Conservation (phyloP, 2,797 vertebrate species). For the Enteromius thamalakanensis region DNA sequence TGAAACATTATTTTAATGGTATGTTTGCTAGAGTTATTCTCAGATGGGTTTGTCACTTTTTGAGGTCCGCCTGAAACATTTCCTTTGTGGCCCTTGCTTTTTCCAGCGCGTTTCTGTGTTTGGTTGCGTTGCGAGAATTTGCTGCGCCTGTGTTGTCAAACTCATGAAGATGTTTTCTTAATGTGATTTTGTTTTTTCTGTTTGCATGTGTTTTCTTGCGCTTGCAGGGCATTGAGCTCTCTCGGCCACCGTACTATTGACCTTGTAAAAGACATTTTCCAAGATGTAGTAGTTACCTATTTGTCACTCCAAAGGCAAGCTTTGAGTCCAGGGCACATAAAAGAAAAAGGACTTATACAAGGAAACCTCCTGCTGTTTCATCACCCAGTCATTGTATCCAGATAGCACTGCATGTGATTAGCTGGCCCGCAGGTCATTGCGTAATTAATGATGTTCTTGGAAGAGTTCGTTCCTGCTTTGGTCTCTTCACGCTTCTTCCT, state of each 20-base stretch:
- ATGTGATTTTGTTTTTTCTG: no score
- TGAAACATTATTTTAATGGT: no score
- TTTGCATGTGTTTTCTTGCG: no score
- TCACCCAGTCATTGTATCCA: slow-evolving; percentile 45
- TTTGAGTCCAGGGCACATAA: slow-evolving; percentile 39
- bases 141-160: no score
- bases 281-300: neutral
- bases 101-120: no score
- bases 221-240: no score
- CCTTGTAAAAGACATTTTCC: neutral
- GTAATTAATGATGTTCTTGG: slow-evolving; percentile 53
- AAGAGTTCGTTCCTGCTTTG: slow-evolving; percentile 39
- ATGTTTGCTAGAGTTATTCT: no score
- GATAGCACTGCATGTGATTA: slow-evolving; percentile 51
- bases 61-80: no score
- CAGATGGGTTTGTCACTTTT: no score
- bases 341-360: slow-evolving; percentile 56
- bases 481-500: slow-evolving; percentile 43
- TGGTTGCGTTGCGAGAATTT: no score
- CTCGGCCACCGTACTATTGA: neutral
- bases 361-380: slow-evolving; percentile 42
- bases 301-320: slow-evolving; percentile 25
- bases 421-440: slow-evolving; percentile 15
- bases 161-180: no score
- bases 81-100: no score